Conservation (phyloP, 2,797 vertebrate species). For the Gymnothorax reevesii region DNA sequence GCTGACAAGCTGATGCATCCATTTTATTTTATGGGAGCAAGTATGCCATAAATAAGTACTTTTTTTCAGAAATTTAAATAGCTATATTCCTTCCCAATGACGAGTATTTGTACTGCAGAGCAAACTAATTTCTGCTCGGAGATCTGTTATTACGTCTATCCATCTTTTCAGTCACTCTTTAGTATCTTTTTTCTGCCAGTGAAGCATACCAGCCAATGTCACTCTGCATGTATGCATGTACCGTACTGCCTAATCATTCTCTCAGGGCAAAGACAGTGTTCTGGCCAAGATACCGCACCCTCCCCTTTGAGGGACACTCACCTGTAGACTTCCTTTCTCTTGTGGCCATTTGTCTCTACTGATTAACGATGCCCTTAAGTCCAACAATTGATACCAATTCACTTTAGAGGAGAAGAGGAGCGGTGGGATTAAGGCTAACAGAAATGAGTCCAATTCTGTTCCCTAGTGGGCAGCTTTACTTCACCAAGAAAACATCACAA, state of each 20-base stretch:
- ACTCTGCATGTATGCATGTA: conserved; percentile 53
- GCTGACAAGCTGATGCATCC: too few species aligned
- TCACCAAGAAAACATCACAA: not conserved
- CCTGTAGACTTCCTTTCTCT: not conserved
- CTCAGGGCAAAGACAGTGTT: not conserved
- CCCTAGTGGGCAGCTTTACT: not conserved
- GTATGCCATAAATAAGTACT: too few species aligned
- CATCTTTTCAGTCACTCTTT: too few species aligned
- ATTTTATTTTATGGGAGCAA: too few species aligned
- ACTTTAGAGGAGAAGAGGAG: not conserved
- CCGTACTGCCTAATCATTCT: not conserved
- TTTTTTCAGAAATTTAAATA: too few species aligned
- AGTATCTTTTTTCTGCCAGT: too few species aligned
- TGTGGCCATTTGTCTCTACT: not conserved
- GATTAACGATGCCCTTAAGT: not conserved
- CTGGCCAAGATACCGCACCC: not conserved
- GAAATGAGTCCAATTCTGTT: not conserved
- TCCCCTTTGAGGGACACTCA: not conserved
- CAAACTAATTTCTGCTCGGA: too few species aligned
- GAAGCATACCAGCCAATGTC: conserved; percentile 34
- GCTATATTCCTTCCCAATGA: too few species aligned
- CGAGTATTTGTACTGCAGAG: too few species aligned
- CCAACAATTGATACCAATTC: not conserved
- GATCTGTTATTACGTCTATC: too few species aligned
- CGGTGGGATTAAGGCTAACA: not conserved